Evolutionary conservation across 2,797 vertebrate species (phyloP).

Genomic region (Oryzias sinensis): DNA sequence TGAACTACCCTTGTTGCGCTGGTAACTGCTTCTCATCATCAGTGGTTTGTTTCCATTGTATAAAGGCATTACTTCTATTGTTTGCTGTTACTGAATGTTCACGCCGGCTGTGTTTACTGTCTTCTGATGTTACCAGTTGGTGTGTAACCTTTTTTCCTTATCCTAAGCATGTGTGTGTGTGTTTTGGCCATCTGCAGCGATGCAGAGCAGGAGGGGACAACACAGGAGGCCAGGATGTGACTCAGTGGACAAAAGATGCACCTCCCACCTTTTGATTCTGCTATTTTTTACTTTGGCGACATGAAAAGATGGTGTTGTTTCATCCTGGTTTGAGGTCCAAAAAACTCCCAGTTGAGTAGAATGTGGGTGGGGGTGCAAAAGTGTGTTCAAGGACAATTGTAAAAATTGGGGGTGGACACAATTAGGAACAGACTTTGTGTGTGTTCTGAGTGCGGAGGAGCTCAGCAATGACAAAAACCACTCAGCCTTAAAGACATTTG

Average conservation of each 20-base stretch:
- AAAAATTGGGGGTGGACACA: slow-evolving; percentile 26
- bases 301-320: slow-evolving; percentile 6
- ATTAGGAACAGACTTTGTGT: slow-evolving; percentile 16
- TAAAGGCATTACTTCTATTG: no score
- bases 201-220: slow-evolving; percentile 52
- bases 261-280: slow-evolving; percentile 26
- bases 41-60: no score
- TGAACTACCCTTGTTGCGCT: neutral
- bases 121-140: slow-evolving; percentile 18
- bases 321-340: neutral
- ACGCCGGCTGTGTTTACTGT: neutral
- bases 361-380: slow-evolving; percentile 17
- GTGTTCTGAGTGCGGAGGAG: slow-evolving; percentile 21
- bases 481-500: slow-evolving; percentile 25
- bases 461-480: slow-evolving; percentile 9
- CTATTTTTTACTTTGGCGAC: slow-evolving; percentile 9
- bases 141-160: slow-evolving; percentile 22
- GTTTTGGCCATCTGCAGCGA: slow-evolving; percentile 44
- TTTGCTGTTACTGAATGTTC: no score
- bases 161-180: slow-evolving; percentile 2
- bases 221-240: slow-evolving; percentile 63
- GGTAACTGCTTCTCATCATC: neutral
- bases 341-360: slow-evolving; percentile 12
- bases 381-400: slow-evolving; percentile 28
- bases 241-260: slow-evolving; percentile 35